These are phyloP conservation scores for Diplazon laetatorius DNA, from an alignment of 2,888 invertebrate species.

Conservation along the genomic window DNA sequence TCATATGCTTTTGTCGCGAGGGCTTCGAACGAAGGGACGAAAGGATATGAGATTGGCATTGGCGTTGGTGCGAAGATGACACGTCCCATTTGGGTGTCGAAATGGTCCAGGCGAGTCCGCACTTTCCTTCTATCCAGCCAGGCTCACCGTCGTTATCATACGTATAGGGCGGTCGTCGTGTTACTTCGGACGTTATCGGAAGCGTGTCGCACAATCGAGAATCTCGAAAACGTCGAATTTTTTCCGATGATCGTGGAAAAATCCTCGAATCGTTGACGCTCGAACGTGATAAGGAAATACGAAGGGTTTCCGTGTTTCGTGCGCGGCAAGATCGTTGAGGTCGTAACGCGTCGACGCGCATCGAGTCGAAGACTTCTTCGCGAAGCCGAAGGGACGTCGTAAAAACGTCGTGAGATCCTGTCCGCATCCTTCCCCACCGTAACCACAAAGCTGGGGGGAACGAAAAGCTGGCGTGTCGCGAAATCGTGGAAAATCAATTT, in stretches of 20 bases:
- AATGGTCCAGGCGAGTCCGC: conserved; percentile 39
- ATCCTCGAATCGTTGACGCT: conserved; percentile 18
- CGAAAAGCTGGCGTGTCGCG: conserved; percentile 51
- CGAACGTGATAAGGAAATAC: conserved; percentile 52
- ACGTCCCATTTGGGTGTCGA: neutral
- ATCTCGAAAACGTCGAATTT: conserved; percentile 41
- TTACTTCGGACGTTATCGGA: neutral
- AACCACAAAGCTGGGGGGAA: conserved; percentile 13
- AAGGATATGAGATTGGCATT: conserved; percentile 11
- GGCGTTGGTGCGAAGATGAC: neutral
- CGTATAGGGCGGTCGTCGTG: conserved; percentile 2
- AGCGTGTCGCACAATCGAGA: conserved; percentile 23
- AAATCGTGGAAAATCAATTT: conserved; percentile 67
- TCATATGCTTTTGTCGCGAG: neutral
- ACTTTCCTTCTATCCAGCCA: conserved; percentile 35
- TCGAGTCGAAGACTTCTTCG: conserved; percentile 14
- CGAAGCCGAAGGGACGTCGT: conserved; percentile 50
- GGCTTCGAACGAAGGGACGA: neutral
- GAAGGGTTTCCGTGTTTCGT: conserved; percentile 21
- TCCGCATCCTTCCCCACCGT: conserved; percentile 13
- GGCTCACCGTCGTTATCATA: neutral
- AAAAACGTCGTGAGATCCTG: conserved; percentile 58
- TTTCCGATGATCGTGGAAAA: conserved; percentile 17
- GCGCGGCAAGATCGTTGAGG: conserved; percentile 6
- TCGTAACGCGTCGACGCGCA: conserved; percentile 42